phyloP scores from a whole-genome alignment of 2,888 invertebrate genomes.

The Strigamia maritima region DNA sequence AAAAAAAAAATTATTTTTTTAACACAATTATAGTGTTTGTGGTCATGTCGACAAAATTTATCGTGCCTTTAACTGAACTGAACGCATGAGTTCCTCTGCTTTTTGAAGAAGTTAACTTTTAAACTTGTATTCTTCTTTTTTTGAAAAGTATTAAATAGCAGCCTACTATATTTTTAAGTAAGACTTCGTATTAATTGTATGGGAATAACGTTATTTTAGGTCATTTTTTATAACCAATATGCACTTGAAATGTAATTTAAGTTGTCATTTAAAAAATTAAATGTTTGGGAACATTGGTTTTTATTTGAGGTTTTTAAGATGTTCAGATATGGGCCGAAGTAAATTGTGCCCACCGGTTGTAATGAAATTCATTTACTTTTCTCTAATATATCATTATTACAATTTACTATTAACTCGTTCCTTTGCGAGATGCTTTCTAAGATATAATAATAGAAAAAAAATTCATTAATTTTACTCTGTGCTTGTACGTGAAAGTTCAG shows the following conservation, averaged over 20 bases:
- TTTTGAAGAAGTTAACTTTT: background rate
- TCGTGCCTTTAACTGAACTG: background rate
- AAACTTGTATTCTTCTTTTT: background rate
- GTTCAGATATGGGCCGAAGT: background rate
- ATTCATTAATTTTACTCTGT: background rate
- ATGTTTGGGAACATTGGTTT: background rate
- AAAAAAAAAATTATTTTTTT: background rate
- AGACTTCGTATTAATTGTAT: background rate
- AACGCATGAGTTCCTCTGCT: background rate
- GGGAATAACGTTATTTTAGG: background rate
- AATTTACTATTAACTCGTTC: background rate
- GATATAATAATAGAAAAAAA: background rate
- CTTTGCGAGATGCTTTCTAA: background rate
- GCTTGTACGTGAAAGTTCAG: constrained; percentile 3
- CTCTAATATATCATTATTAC: constrained; percentile 4
- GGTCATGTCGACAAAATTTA: constrained; percentile 4
- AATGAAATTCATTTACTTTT: constrained; percentile 4
- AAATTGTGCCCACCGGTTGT: background rate
- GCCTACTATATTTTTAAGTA: background rate
- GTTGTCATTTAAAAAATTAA: background rate
- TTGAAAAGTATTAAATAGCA: background rate
- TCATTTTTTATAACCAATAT: background rate
- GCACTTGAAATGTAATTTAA: background rate
- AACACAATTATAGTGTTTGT: background rate
- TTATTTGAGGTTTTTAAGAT: background rate